Evolutionary conservation across 53 echinoderm and acorn worm species (phyloP).

Genomic region (Patiria pectinifera): DNA sequence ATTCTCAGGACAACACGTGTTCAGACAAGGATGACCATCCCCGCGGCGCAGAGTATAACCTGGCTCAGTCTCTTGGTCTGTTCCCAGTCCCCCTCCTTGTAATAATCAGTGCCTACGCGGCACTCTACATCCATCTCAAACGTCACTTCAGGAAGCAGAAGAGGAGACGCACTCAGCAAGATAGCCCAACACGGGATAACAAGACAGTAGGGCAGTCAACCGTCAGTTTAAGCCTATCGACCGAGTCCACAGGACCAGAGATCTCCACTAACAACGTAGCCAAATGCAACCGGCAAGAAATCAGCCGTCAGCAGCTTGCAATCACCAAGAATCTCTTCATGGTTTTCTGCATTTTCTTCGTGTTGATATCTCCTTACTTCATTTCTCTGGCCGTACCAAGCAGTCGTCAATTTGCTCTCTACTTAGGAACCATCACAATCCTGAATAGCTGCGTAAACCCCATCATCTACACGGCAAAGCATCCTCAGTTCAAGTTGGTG

Average conservation of each 20-base stretch:
- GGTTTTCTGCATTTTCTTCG: constrained; percentile 46
- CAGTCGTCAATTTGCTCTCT: constrained; percentile 35
- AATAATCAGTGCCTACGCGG: no score
- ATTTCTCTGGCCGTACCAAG: constrained; percentile 46
- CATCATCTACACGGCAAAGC: background rate
- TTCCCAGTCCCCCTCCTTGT: no score
- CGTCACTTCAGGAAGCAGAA: no score
- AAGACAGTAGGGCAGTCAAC: background rate
- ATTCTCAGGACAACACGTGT: no score
- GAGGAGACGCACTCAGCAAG: no score
- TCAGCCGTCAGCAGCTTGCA: constrained; percentile 58
- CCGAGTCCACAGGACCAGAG: background rate
- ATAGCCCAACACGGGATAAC: no score
- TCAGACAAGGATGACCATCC: no score
- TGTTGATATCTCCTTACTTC: constrained; percentile 53
- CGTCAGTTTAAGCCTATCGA: background rate
- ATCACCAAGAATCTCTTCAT: constrained; percentile 62
- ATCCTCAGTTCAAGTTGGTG: constrained; percentile 41
- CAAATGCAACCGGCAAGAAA: constrained; percentile 5
- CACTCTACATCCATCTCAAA: no score
- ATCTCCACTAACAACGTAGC: background rate
- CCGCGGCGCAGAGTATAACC: no score
- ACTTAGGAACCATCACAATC: constrained; percentile 37
- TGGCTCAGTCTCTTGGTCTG: no score
- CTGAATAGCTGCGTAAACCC: no score